Base-by-base conservation (phyloP, 1,140 invertebrate genomes). In the Drosophila kohkoa region DNA sequence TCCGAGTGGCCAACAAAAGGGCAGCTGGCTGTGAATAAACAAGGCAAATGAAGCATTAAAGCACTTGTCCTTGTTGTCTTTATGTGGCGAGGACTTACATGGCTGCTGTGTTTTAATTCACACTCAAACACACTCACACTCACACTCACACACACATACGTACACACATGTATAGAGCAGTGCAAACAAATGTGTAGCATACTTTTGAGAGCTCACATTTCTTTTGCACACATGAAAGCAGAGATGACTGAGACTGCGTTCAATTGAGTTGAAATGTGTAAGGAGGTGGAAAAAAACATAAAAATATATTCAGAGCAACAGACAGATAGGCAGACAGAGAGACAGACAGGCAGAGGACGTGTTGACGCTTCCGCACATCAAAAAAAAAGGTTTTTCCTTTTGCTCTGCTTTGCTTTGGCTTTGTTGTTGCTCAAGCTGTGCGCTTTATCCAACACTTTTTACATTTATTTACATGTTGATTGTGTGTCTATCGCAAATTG, bases 31-130 rank as follows among this genome's bases (percentile, higher is more conserved):
- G 79, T 81, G 82, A 86, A 86, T 86, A 87, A 86, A 86, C 82
- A 86, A 76, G 82, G 68, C 82, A 86, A 86, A 87, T 86, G 82
- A 86, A 86, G 82, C 82, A 86, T 86, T 80, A 86, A 86, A 86
- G 82, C 82, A 86, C 82, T 86, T 86, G 82, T 86, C 75, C 79
- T 86, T 86, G 70, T 41, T 76, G 64, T 58, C 65, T 75, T 62
- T 70, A 49, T 75, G 57, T 55, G 66, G 65, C 70, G 11, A 51
- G 7, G 46, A 59, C 54, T 43, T 15, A 52, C 43, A 58, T 25
- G 54, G 25, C 38, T 71, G 73, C 60, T 72, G 54, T 35, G 41
- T 46, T 64, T 72, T 60, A 65, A 72, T 71, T 71, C 35, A 63
- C 72, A 70, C 65, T 13, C 65, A 28, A 28, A 38, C 55, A 59